Evolutionary conservation across 2,113 vertebrate species (phyloP).

Genomic region (Paramisgurnus dabryanus): DNA sequence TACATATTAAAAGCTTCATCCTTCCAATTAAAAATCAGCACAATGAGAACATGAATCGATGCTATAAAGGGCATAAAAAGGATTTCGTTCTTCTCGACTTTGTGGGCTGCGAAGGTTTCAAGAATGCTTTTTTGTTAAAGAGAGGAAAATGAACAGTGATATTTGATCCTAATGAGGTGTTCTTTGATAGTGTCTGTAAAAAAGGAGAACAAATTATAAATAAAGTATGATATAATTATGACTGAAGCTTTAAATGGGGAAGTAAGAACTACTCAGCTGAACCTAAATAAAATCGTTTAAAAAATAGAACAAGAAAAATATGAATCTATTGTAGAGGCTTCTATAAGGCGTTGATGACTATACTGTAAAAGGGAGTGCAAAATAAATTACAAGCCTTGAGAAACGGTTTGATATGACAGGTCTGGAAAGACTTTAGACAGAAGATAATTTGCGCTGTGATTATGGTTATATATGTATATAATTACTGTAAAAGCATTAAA

Average conservation of each 20-base stretch:
- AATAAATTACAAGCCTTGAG: no score
- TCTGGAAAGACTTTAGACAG: conserved; percentile 3
- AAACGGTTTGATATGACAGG: conserved; percentile 1
- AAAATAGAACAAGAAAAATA: background rate
- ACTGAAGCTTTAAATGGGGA: background rate
- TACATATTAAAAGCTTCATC: conserved; percentile 35
- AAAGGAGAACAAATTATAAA: background rate
- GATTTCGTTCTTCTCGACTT: background rate
- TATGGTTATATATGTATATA: background rate
- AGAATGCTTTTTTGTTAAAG: background rate
- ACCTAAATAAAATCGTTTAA: no score
- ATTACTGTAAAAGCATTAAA: background rate
- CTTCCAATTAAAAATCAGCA: background rate
- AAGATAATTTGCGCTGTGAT: background rate
- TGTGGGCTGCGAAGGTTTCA: background rate
- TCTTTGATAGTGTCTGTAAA: conserved; percentile 12
- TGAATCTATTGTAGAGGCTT: background rate
- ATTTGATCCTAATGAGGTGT: background rate
- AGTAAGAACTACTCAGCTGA: background rate
- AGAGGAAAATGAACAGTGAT: background rate
- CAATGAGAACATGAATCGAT: conserved; percentile 17
- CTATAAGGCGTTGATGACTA: no score
- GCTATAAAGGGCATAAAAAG: background rate
- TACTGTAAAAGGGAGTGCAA: no score
- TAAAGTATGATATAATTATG: background rate